Evolutionary conservation across 2,797 vertebrate genomes (phyloP).

Genomic region (Emydoidea blandingii): DNA sequence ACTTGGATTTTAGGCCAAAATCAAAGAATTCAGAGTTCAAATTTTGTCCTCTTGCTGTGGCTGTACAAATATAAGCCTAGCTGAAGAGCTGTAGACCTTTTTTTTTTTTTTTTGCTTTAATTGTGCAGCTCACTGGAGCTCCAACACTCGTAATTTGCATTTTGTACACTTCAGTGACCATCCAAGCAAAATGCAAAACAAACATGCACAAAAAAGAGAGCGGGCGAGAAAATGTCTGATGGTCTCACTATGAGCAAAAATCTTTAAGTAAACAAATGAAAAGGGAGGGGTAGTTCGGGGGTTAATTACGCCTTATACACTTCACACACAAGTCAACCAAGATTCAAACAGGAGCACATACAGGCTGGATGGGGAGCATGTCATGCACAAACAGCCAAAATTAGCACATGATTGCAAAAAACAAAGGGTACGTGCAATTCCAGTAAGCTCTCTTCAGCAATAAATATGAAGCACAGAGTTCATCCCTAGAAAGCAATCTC

Average conservation of each 20-base stretch:
- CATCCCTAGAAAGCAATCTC: neutral
- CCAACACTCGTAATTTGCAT: constrained; percentile 74
- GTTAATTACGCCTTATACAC: constrained; percentile 47
- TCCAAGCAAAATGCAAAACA: constrained; percentile 79
- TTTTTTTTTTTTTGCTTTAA: constrained; percentile 1
- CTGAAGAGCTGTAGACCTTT: constrained; percentile 14
- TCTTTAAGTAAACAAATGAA: constrained; percentile 64
- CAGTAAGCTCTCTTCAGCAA: neutral
- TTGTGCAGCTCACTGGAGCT: constrained; percentile 59
- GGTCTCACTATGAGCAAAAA: constrained; percentile 51
- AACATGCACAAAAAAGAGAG: constrained; percentile 61
- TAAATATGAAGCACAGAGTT: neutral
- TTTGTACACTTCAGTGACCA: constrained; percentile 72
- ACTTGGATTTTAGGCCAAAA: constrained; percentile 41
- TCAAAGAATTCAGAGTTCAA: constrained; percentile 26
- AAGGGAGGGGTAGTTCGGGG: constrained; percentile 33
- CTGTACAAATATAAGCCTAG: constrained; percentile 52
- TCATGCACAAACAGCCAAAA: constrained; percentile 28
- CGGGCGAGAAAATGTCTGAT: constrained; percentile 29
- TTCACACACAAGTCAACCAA: constrained; percentile 7
- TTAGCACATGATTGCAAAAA: constrained; percentile 35
- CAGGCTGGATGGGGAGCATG: constrained; percentile 22
- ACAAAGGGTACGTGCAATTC: neutral
- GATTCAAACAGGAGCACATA: neutral
- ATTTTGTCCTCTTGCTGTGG: constrained; percentile 16